These are phyloP conservation scores for Platichthys flesus DNA, from an alignment of 2,113 vertebrate species.

Conservation along the genomic window DNA sequence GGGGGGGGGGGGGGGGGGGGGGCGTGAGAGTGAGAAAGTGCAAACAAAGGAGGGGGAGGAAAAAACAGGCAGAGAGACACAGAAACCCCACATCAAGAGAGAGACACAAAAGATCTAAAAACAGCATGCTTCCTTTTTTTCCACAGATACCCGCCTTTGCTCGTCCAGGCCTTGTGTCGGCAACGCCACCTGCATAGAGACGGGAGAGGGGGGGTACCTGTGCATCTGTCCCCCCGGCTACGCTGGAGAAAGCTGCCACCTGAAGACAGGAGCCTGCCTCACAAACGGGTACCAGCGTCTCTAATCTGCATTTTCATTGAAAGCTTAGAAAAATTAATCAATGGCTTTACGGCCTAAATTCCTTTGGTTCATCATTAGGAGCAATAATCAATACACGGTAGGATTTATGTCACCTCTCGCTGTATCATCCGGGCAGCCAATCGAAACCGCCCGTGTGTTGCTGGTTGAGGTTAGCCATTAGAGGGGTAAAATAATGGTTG, in stretches of 20 bases:
- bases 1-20: no score
- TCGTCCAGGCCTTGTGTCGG: constrained; percentile 86
- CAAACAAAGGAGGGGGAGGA: constrained; percentile 14
- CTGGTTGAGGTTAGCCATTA: background rate
- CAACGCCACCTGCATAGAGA: constrained; percentile 90
- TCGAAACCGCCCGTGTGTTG: background rate
- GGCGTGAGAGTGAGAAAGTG: constrained; percentile 23
- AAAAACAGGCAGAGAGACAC: background rate
- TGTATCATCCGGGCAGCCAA: background rate
- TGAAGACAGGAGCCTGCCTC: constrained; percentile 84
- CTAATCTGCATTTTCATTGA: constrained; percentile 8
- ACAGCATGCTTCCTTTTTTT: constrained; percentile 14
- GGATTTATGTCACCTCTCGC: background rate
- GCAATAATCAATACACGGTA: constrained; percentile 26
- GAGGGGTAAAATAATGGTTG: background rate
- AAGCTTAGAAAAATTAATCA: background rate
- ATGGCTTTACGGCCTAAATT: background rate
- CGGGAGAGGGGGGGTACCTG: constrained; percentile 84
- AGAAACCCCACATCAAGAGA: background rate
- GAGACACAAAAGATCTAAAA: constrained; percentile 43
- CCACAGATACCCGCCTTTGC: constrained; percentile 87
- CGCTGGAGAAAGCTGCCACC: constrained; percentile 85
- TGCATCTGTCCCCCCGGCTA: constrained; percentile 88
- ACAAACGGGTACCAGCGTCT: constrained; percentile 83
- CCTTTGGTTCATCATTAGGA: constrained; percentile 10